Percentiles rank a stretch among this genome's conserved stretches.
phyloP scores from a whole-genome alignment of 2,797 vertebrate genomes.

The Gymnoscopelus microlampas region DNA sequence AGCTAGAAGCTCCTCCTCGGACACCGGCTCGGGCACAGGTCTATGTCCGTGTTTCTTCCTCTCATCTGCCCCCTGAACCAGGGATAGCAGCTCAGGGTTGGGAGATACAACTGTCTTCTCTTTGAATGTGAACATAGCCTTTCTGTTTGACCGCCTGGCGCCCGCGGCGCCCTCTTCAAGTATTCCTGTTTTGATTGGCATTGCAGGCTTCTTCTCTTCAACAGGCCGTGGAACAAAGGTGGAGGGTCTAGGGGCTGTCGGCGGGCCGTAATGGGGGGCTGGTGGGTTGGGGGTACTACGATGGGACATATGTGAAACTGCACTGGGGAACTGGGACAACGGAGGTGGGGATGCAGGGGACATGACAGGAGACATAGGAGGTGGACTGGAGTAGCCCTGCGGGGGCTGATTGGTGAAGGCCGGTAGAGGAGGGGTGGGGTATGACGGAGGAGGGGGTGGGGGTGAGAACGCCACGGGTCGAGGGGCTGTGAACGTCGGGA shows the following conservation, averaged over 20 bases:
- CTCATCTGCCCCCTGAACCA: conserved; percentile 92
- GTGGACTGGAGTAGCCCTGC: conserved; percentile 57
- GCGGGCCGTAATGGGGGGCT: conserved; percentile 79
- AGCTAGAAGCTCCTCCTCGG: conserved; percentile 91
- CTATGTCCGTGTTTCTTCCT: conserved; percentile 86
- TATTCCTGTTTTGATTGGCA: conserved; percentile 86
- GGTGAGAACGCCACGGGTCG: conserved; percentile 66
- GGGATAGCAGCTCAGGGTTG: conserved; percentile 93
- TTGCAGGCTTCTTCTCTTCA: conserved; percentile 56
- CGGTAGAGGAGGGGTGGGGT: conserved; percentile 79
- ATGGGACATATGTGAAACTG: conserved; percentile 56
- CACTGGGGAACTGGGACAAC: conserved; percentile 40
- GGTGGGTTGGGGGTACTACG: conserved; percentile 78
- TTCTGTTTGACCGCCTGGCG: conserved; percentile 79
- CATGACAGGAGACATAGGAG: conserved; percentile 61
- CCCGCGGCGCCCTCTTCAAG: conserved; percentile 84
- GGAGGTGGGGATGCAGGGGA: conserved; percentile 40
- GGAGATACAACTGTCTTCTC: conserved; percentile 93
- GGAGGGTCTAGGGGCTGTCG: conserved; percentile 74
- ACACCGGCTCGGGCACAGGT: conserved; percentile 79
- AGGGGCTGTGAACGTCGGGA: conserved; percentile 60
- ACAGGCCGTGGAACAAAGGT: conserved; percentile 69
- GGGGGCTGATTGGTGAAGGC: conserved; percentile 72
- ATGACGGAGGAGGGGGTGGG: conserved; percentile 81
- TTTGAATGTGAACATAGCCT: conserved; percentile 98